These are phyloP conservation scores for Sclerurus mexicanus DNA, from an alignment of 2,113 vertebrate genomes.

Conservation along the genomic window DNA sequence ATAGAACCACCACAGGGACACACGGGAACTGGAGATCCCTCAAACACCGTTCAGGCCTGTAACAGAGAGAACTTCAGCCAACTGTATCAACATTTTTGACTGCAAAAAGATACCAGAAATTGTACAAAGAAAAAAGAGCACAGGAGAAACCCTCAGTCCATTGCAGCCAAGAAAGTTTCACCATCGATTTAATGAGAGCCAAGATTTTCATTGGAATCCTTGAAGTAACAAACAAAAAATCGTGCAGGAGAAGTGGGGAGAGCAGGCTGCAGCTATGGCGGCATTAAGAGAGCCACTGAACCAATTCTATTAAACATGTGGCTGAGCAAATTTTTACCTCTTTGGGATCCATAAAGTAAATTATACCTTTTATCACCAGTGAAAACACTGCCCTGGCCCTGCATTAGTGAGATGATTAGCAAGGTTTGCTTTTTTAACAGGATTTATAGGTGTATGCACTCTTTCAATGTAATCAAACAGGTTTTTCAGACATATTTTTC, in stretches of 20 bases:
- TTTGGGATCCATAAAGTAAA: background rate
- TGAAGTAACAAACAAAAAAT: background rate
- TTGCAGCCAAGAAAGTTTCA: background rate
- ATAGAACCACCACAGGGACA: background rate
- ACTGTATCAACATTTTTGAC: background rate
- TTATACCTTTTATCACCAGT: background rate
- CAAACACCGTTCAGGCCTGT: background rate
- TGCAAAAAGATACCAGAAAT: background rate
- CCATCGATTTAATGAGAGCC: accelerated
- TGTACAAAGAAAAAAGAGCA: background rate
- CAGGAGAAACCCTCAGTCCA: background rate
- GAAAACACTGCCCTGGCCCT: background rate
- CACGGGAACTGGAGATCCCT: background rate
- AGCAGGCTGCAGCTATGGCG: background rate
- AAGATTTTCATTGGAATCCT: background rate
- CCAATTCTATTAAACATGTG: background rate
- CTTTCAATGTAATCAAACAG: background rate
- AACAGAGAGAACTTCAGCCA: background rate
- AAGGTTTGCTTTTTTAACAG: background rate
- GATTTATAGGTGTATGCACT: background rate
- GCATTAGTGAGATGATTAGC: background rate
- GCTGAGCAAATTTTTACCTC: background rate
- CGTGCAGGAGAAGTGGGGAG: accelerated
- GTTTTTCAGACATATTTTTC: background rate
- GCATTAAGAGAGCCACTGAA: background rate